Evolutionary conservation across 2,113 vertebrate species (phyloP).

Genomic region (Columba janthina): DNA sequence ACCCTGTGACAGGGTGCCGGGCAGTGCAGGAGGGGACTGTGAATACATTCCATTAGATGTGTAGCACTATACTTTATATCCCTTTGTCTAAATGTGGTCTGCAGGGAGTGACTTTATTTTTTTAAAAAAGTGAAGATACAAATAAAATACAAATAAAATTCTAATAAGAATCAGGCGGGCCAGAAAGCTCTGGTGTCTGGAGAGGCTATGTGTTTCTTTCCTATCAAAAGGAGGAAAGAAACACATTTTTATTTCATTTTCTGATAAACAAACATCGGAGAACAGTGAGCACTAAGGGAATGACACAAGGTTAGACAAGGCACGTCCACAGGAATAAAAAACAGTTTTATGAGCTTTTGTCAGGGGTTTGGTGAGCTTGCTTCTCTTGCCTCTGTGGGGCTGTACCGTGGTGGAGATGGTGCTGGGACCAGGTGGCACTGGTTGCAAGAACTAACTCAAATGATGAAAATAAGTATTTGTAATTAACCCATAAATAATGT

Average conservation of each 20-base stretch:
- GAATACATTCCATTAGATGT: background rate
- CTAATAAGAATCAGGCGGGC: background rate
- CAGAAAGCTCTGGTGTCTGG: background rate
- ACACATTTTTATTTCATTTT: background rate
- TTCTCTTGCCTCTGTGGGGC: background rate
- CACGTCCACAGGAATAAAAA: background rate
- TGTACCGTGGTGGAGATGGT: fast-evolving
- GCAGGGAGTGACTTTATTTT: background rate
- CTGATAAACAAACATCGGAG: background rate
- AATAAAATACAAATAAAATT: background rate
- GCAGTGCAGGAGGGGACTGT: background rate
- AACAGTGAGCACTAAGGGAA: background rate
- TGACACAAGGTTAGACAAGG: background rate
- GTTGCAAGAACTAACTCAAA: fast-evolving
- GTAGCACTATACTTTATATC: background rate
- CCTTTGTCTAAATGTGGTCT: background rate
- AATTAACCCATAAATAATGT: background rate
- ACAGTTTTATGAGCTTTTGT: background rate
- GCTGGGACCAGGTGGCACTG: background rate
- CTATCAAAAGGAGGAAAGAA: background rate
- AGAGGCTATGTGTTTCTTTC: background rate
- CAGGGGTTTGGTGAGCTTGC: background rate
- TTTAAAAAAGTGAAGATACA: background rate
- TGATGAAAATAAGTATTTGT: background rate
- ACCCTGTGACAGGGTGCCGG: background rate